These are phyloP conservation scores for Cataglyphis albicans DNA, from an alignment of 2,888 invertebrate species.

Conservation along the genomic window DNA sequence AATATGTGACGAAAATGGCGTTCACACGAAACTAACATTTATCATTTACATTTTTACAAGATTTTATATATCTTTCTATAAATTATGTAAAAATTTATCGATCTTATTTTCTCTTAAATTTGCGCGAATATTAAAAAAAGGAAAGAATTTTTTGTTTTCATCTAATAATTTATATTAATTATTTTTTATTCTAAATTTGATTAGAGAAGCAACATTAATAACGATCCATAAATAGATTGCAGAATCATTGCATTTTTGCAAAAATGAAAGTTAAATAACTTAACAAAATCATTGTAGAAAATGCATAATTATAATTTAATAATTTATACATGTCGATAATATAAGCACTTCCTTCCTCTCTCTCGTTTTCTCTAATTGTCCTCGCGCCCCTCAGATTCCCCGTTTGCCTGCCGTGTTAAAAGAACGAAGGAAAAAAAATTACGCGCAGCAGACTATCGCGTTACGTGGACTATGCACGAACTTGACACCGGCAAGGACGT, in stretches of 20 bases:
- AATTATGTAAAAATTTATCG: neutral
- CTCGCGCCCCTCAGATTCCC: neutral
- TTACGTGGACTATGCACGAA: slow-evolving; percentile 81
- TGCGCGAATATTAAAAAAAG: neutral
- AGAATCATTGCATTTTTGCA: neutral
- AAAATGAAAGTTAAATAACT: neutral
- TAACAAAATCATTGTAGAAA: neutral
- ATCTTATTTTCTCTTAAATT: neutral
- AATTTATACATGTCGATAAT: slow-evolving; percentile 15
- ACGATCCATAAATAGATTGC: neutral
- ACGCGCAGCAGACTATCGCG: slow-evolving; percentile 68
- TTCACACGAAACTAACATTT: slow-evolving; percentile 2
- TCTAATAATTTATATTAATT: neutral
- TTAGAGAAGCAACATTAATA: neutral
- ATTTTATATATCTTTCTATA: neutral
- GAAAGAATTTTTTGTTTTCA: neutral
- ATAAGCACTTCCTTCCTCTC: neutral
- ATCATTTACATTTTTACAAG: neutral
- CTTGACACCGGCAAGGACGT: slow-evolving; percentile 86
- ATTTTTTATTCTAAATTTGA: neutral
- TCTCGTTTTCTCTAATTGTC: slow-evolving; percentile 29
- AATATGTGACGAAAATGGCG: slow-evolving; percentile 27
- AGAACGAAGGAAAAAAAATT: slow-evolving; percentile 19
- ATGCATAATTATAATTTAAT: neutral
- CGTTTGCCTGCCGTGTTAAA: slow-evolving; percentile 20